Conservation (phyloP, 2,797 vertebrate genomes). For the Hipposideros larvatus region DNA sequence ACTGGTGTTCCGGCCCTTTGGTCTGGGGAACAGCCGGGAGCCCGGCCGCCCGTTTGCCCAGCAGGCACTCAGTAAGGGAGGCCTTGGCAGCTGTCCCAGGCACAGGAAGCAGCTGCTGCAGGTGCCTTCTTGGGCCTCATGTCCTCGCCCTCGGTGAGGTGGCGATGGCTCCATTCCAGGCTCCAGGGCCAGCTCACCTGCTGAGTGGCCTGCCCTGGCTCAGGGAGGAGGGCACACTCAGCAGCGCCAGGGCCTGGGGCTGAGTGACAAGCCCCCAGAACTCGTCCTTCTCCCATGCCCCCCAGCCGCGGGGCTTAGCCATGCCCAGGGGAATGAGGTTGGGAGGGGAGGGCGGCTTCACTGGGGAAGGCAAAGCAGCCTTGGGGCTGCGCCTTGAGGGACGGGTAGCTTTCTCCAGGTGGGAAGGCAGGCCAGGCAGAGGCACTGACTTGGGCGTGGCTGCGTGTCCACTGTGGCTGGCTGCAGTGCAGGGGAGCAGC, state of each 20-base stretch:
- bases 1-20: neutral
- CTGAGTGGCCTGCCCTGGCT: slow-evolving; percentile 1
- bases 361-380: neutral
- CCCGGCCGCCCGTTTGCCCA: neutral
- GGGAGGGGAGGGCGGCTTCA: neutral
- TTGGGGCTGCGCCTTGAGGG: neutral
- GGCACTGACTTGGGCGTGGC: neutral
- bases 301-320: neutral
- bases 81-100: slow-evolving; percentile 74
- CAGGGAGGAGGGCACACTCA: neutral
- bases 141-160: neutral
- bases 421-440: neutral
- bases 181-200: slow-evolving; percentile 51
- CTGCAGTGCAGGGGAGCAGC: neutral
- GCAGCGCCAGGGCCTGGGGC: neutral
- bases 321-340: too few species aligned
- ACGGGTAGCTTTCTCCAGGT: neutral
- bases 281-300: neutral
- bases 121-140: neutral
- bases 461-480: neutral
- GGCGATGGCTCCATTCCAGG: neutral
- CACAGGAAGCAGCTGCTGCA: slow-evolving; percentile 78
- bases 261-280: slow-evolving; percentile 52
- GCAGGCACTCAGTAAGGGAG: slow-evolving; percentile 64
- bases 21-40: neutral